These are phyloP conservation scores for Drosophila anceps DNA, from an alignment of 2,888 invertebrate genomes.

Conservation along the genomic window DNA sequence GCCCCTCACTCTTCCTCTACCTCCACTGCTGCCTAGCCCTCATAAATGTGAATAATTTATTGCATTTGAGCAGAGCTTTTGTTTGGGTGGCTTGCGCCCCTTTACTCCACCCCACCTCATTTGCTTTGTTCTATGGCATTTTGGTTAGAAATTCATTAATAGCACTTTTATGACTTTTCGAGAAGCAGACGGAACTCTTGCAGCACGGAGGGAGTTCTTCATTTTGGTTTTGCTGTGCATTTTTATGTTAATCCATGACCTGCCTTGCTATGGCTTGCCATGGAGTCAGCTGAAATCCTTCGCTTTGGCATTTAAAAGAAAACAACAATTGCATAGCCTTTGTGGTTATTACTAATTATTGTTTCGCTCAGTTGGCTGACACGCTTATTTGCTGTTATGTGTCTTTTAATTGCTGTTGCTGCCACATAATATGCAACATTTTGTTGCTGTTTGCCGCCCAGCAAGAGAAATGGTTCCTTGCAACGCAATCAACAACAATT, in stretches of 20 bases:
- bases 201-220: neutral
- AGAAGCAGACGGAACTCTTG: constrained; percentile 44
- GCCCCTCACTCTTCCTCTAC: neutral
- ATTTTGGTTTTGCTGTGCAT: constrained; percentile 62
- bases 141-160: constrained; percentile 79
- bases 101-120: constrained; percentile 17
- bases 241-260: constrained; percentile 76
- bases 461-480: constrained; percentile 69
- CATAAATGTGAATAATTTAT: constrained; percentile 81
- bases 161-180: constrained; percentile 77
- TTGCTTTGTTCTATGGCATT: constrained; percentile 43
- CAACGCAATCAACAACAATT: constrained; percentile 59
- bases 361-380: constrained; percentile 78
- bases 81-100: constrained; percentile 14
- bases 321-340: constrained; percentile 51
- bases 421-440: constrained; percentile 66
- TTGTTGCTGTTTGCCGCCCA: constrained; percentile 16
- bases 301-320: constrained; percentile 20
- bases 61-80: constrained; percentile 68
- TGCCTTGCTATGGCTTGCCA: constrained; percentile 24
- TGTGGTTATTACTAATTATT: constrained; percentile 78
- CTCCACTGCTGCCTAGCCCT: constrained; percentile 34
- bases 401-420: constrained; percentile 81
- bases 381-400: constrained; percentile 80
- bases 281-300: neutral